Base-by-base conservation (phyloP, 2,113 vertebrate species). In the Leptodactylus fuscus region DNA sequence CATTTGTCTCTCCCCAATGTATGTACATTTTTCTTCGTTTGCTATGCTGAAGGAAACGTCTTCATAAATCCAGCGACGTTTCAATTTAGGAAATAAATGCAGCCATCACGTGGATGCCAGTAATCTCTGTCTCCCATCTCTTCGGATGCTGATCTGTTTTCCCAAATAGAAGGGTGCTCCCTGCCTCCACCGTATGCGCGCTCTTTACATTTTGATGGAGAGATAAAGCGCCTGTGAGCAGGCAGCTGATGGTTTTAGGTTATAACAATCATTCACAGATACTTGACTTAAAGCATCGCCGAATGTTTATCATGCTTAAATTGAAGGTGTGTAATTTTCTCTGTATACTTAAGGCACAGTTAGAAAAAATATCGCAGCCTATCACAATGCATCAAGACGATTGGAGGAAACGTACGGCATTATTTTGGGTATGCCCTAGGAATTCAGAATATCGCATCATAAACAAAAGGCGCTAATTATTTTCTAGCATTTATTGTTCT, bases 21-120 rank as follows among this genome's bases (percentile, higher is more conserved):
- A 85, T 79, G 46, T 80, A 85, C 83, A 85, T 90, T 92, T 91
- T 88, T 90, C 88, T 91, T 89, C 71, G 88, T 67, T 79, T 88
- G 41, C 74, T 82, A 22, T 0, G 81, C 62, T 5, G 32, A 73
- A 87, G 34, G 20, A 91, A 90, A 81, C 69, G 73, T 27, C 70
- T 90, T 89, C 29, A 53, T 87, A 88, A 91, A 87, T 71, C 82
- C 12, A 87, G 0, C 65, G 75, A 86, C 81, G 16, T 87, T 90
- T 89, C 67, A 87, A 67, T 10, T 62, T 81, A 81, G 83, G 80
- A 48, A 76, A 85, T 88, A 65, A 86, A 46, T 36, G 34, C 82
- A 84, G 87, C 67, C 86, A 85, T 20, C 62, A 73, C 81, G 58
- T 81, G 77, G 2, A 81, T 73, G 73, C 65, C 51, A 62, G 84